Evolutionary conservation across 1,140 invertebrate genomes (phyloP).

Genomic region (Nymphalis io): DNA sequence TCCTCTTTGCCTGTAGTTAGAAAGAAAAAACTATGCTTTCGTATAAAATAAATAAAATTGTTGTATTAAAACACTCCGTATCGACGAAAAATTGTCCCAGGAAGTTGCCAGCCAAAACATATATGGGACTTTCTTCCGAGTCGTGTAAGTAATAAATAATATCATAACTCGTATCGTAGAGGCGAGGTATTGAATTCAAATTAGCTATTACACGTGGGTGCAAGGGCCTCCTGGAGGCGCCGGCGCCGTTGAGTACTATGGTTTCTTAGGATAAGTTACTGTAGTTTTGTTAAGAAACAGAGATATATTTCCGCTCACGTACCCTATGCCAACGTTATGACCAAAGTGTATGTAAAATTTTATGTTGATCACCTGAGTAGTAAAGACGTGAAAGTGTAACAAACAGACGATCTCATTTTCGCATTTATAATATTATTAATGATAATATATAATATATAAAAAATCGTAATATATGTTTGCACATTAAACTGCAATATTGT

Average conservation of each 20-base stretch:
- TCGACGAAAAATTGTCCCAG: background rate
- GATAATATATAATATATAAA: too few species aligned
- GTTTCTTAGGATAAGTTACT: background rate
- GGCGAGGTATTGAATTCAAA: constrained; percentile 43
- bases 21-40: too few species aligned
- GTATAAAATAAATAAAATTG: too few species aligned
- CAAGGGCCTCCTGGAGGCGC: constrained; percentile 33
- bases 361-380: too few species aligned
- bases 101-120: background rate
- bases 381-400: too few species aligned
- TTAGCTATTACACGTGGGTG: constrained; percentile 28
- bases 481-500: background rate
- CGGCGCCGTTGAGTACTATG: constrained; percentile 23
- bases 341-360: too few species aligned
- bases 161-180: constrained; percentile 9
- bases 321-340: too few species aligned
- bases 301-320: too few species aligned
- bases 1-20: too few species aligned
- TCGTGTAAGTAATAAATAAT: constrained; percentile 18
- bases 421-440: too few species aligned
- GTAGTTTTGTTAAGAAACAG: background rate
- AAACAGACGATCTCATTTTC: too few species aligned
- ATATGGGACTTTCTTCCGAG: constrained; percentile 10
- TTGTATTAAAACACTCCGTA: background rate
- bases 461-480: too few species aligned